Evolutionary conservation across 2,113 vertebrate genomes (phyloP), one percentile per base, ranked within the genome.

Genomic region (Oostethus manadensis): DNA sequence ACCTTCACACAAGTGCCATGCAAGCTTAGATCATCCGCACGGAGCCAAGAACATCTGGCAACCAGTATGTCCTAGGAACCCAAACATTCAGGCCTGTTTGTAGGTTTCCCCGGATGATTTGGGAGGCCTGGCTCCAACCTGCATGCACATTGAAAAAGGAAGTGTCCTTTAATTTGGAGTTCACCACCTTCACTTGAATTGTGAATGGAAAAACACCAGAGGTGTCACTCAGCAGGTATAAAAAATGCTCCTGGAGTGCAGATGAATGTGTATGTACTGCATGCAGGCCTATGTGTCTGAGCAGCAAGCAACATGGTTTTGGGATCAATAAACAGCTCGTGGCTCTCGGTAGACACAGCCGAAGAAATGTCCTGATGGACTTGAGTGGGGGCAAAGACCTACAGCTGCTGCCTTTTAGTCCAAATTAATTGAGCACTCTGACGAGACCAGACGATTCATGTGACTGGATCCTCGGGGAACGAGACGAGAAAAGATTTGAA

Each of bases 301-400:
- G 35, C 38, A n/a, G 44, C 42, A 17, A 14, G 13, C 46, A 11
- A 56, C 68, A 60, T 29, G 68, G 16, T 46, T 42, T 60, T n/a
- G 51, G 73, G 75, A 83, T 87, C 84, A 70, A 83, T 82, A 83
- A 82, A 83, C 67, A 80, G 26, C 64, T 77, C 18, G 56, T 35
- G 8, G 73, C 73, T 85, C 78, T 86, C 77, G 75, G 65, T 65
- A 20, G 60, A 46, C 68, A 61, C 58, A 38, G 58, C 9, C 47
- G 68, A 77, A 71, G 51, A 66, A 22, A 58, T 74, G 10, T 70
- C 54, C 33, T 17, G 15, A 18, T 46, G 26, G 42, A 64, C 38
- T 8, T 1, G 21, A 49, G 11, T 23, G 40, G 57, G 68, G 55
- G 53, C 33, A 73, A 64, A 77, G 68, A 64, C 21, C 69, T 21